Conservation (phyloP, 2,888 invertebrate species). For the Isotomurus palustris region DNA sequence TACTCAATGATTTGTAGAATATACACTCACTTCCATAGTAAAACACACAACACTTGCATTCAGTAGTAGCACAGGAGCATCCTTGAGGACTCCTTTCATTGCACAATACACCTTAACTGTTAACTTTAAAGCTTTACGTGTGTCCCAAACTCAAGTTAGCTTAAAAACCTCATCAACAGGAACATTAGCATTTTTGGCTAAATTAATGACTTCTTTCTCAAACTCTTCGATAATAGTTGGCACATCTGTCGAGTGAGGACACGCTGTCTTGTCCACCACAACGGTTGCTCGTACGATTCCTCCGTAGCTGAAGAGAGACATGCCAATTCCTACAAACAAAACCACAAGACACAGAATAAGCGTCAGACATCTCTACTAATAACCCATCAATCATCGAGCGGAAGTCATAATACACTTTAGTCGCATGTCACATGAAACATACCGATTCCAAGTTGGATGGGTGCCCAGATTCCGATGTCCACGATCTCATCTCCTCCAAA, state of each 20-base stretch:
- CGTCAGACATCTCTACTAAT: neutral
- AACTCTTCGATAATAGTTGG: constrained; percentile 36
- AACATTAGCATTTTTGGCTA: constrained; percentile 31
- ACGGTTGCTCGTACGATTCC: constrained; percentile 41
- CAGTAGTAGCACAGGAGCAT: too few relatives aligned
- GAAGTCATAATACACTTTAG: too few relatives aligned
- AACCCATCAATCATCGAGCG: too few relatives aligned
- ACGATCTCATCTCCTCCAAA: constrained; percentile 42
- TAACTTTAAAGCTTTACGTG: too few relatives aligned
- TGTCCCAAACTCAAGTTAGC: too few relatives aligned
- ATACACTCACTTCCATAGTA: neutral
- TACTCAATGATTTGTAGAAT: neutral
- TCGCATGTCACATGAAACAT: constrained; percentile 8
- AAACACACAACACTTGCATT: neutral
- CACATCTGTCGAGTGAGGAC: constrained; percentile 30
- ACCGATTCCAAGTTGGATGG: constrained; percentile 42
- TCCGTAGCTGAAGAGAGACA: constrained; percentile 43
- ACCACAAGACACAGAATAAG: constrained; percentile 5
- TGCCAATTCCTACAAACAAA: constrained; percentile 37
- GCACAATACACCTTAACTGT: too few relatives aligned
- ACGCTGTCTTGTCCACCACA: constrained; percentile 36
- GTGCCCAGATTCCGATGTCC: constrained; percentile 43
- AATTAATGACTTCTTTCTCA: constrained; percentile 37
- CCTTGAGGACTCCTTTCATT: too few relatives aligned
- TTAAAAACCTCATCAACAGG: constrained; percentile 20